Evolutionary conservation across 2,888 invertebrate genomes (phyloP), one percentile per base, ranked within the genome.

Genomic region (Phyllotreta cruciferae): DNA sequence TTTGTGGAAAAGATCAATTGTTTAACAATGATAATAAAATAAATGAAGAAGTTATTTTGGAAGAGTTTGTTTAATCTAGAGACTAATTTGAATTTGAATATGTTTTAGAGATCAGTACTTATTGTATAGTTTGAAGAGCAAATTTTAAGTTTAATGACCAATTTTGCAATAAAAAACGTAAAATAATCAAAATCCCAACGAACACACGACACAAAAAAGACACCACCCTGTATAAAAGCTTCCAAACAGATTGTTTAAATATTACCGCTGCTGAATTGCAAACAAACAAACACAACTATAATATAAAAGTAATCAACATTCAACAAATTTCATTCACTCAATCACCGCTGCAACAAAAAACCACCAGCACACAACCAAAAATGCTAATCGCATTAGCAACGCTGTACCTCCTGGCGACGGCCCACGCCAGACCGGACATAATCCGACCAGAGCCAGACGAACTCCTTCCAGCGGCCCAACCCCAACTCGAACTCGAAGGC

Each of bases 241-340:
- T 24, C 24, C 4, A 24, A 24, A 50, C 3, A 14, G 10, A 49
- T 49, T 49, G 49, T 52, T 52, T 52, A 37, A 37, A 52, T 9
- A 52, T 35, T 9, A 6, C 14, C 47, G 44, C 36, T 36, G 60
- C 56, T 61, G 62, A 66, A 52, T 63, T 53, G 53, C 57, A 65
- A 58, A 44, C 45, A 37, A 34, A 42, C 35, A 47, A 62, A 57
- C 49, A n/a, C 36, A 9, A 36, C 9, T 36, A 47, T 58, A 62
- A 58, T 62, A 63, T 52, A 42, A 35, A 45, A 44, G n/a, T 41
- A 57, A 10, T 56, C 52, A 42, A 38, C 56, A 52, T 44, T 42
- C 41, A 42, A 34, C 14, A 34, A 0, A 6, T 14, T n/a, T 39
- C 49, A 61, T 60, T 60, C 47, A 41, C 9, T 61, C 42, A 7